phyloP scores from a whole-genome alignment of 2,113 vertebrate genomes.

The Sminthopsis crassicaudata region DNA sequence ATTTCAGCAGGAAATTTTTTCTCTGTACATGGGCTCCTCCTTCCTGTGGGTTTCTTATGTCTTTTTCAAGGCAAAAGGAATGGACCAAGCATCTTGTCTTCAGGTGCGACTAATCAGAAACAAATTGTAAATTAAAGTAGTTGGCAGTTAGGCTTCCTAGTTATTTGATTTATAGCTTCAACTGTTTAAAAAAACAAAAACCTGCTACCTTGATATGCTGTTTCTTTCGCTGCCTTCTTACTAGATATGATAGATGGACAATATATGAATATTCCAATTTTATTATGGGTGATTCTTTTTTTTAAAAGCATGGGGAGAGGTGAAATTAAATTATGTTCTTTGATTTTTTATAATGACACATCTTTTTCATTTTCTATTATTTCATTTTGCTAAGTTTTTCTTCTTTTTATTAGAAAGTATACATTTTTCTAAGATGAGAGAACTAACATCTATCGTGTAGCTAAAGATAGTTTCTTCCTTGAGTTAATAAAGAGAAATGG shows the following conservation, averaged over 20 bases:
- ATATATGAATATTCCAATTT: conserved; percentile 12
- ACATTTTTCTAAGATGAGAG: conserved; percentile 37
- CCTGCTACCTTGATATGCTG: not conserved
- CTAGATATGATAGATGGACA: not conserved
- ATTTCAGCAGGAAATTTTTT: conserved; percentile 29
- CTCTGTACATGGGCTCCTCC: not conserved
- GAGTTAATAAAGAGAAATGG: conserved; percentile 13
- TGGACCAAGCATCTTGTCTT: not conserved
- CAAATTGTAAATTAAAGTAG: not conserved
- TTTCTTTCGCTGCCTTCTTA: not conserved
- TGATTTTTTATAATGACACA: conserved; percentile 41
- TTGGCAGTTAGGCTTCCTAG: not conserved
- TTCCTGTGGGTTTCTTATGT: not conserved
- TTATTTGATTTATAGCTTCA: not conserved
- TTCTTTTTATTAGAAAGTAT: conserved; percentile 34
- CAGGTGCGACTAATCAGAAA: not conserved
- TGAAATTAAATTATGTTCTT: conserved; percentile 9
- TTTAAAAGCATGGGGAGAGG: not conserved
- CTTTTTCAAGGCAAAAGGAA: not conserved
- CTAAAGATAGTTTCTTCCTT: conserved; percentile 40
- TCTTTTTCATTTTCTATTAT: conserved; percentile 20
- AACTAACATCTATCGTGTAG: conserved; percentile 41
- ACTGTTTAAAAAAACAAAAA: not conserved
- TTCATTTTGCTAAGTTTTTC: conserved; percentile 32
- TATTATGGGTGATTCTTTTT: not conserved